Evolutionary conservation across 2,797 vertebrate genomes (phyloP).

Genomic region (Anas georgica): DNA sequence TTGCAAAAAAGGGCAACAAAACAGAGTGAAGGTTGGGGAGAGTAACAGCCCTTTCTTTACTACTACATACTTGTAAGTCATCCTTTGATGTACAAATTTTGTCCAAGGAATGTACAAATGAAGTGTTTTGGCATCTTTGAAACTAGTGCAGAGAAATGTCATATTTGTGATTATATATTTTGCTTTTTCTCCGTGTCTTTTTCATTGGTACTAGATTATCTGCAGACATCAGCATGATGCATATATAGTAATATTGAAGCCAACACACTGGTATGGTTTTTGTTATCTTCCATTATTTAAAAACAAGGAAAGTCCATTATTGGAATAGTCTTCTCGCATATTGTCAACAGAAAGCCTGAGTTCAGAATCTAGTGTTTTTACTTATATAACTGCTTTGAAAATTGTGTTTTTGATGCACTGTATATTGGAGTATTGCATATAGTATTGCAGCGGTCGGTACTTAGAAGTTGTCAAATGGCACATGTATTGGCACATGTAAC

Average conservation of each 20-base stretch:
- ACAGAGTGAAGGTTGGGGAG: not conserved
- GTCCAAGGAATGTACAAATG: not conserved
- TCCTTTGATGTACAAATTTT: not conserved
- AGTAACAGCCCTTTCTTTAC: not conserved
- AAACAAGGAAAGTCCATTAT: not conserved
- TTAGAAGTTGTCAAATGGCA: constrained; percentile 48
- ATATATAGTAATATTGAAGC: not conserved
- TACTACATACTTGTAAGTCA: not conserved
- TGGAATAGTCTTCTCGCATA: not conserved
- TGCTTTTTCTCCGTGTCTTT: not conserved
- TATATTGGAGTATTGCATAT: not conserved
- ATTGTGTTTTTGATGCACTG: not conserved
- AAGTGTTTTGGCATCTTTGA: constrained; percentile 52
- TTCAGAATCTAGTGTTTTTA: not conserved
- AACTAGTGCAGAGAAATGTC: constrained; percentile 33
- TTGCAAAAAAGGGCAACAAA: constrained; percentile 23
- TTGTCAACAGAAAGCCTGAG: not conserved
- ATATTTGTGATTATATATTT: not conserved
- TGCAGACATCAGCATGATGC: not conserved
- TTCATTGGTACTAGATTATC: constrained; percentile 16
- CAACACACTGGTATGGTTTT: not conserved
- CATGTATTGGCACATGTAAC: not conserved
- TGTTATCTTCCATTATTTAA: not conserved
- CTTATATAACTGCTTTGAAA: not conserved
- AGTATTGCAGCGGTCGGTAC: not conserved